Conservation (phyloP, 2,113 vertebrate genomes). For the Lasiurus borealis region DNA sequence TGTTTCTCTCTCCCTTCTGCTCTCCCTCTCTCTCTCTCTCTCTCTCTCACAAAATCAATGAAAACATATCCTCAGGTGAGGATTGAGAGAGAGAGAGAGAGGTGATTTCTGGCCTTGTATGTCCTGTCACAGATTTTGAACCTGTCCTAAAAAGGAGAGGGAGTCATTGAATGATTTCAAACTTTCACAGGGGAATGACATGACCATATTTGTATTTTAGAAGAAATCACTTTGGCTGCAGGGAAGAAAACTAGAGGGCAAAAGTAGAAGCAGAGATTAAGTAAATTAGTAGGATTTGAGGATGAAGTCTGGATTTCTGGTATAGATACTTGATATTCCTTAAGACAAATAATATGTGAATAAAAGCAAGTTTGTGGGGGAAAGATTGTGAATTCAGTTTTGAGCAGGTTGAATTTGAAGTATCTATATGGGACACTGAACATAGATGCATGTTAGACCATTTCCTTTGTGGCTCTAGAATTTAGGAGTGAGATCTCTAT, state of each 20-base stretch:
- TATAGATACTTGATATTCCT: conserved; percentile 24
- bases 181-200: not conserved
- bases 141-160: not conserved
- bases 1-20: not conserved
- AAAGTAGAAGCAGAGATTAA: conserved; percentile 34
- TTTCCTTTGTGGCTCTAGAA: not conserved
- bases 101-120: not conserved
- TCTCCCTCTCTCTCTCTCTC: not conserved
- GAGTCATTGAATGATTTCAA: conserved; percentile 4
- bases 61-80: not conserved
- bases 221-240: not conserved
- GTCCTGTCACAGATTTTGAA: not conserved
- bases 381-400: conserved; percentile 38
- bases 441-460: not conserved
- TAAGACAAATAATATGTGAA: conserved; percentile 3
- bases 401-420: conserved; percentile 19
- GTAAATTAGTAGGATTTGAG: conserved; percentile 31
- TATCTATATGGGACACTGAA: not conserved
- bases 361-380: not conserved
- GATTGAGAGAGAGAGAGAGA: not conserved
- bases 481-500: not conserved
- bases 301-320: conserved; percentile 16
- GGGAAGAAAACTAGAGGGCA: not conserved
- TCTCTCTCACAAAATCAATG: not conserved
- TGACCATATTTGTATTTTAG: conserved; percentile 53